phyloP scores from a whole-genome alignment of 2,797 vertebrate genomes.

The Myripristis murdjan region DNA sequence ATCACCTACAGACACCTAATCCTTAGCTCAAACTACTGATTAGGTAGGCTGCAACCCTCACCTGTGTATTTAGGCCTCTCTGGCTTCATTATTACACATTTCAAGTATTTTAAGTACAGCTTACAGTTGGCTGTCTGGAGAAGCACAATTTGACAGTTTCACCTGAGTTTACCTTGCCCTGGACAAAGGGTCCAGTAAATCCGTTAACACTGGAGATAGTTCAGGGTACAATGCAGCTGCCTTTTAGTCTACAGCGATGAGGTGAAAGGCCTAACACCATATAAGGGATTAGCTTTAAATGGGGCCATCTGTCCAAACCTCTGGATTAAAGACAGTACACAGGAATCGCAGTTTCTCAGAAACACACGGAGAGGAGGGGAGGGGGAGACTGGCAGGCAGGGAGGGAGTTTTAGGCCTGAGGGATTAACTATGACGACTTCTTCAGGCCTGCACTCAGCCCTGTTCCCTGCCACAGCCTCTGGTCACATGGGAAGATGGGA shows the following conservation, averaged over 20 bases:
- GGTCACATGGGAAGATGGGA: conserved; percentile 47
- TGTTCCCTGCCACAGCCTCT: conserved; percentile 11
- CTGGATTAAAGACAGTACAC: conserved; percentile 59
- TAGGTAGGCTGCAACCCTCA: not conserved
- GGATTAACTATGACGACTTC: conserved; percentile 72
- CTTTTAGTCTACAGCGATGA: not conserved
- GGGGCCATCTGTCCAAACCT: conserved; percentile 61
- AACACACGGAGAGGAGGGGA: conserved; percentile 29
- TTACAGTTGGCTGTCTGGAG: not conserved
- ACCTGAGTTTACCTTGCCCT: not conserved
- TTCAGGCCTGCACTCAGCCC: conserved; percentile 49
- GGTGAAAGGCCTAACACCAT: conserved; percentile 44
- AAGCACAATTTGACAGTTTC: conserved; percentile 1
- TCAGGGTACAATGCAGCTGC: conserved; percentile 21
- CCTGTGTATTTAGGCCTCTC: not conserved
- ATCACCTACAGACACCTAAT: conserved; percentile 1
- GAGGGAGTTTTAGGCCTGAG: conserved; percentile 41
- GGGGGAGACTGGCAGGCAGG: conserved; percentile 4
- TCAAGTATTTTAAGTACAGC: too few species aligned
- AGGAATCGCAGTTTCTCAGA: conserved; percentile 56
- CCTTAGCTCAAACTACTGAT: conserved; percentile 9
- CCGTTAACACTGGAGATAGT: conserved; percentile 7
- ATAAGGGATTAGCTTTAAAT: conserved; percentile 63
- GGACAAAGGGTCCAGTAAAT: not conserved
- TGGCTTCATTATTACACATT: conserved; percentile 1